Conservation (phyloP, 2,113 vertebrate species). For the Fregata magnificens region DNA sequence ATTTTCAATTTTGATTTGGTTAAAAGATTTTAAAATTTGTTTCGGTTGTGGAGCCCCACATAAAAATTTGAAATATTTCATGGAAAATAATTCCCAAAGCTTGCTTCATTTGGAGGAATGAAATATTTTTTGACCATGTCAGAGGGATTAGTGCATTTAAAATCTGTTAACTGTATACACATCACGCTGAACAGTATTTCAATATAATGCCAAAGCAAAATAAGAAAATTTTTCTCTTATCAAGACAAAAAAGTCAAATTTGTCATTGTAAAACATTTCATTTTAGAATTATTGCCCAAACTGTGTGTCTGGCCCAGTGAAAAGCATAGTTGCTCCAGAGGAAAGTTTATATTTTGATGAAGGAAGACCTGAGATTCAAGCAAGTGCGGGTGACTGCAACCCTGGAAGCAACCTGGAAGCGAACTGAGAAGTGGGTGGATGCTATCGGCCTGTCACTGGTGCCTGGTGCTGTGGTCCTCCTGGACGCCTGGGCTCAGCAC, state of each 20-base stretch:
- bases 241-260: not conserved
- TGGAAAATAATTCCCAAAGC: not conserved
- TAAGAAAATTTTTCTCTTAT: not conserved
- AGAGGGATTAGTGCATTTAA: not conserved
- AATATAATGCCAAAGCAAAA: not conserved
- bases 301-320: not conserved
- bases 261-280: not conserved
- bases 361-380: not conserved
- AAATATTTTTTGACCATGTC: not conserved
- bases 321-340: not conserved
- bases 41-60: not conserved
- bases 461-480: not conserved
- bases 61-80: not conserved
- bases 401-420: not conserved
- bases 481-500: not conserved
- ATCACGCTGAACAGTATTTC: not conserved
- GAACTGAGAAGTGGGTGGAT: not conserved
- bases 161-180: not conserved
- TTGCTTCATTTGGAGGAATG: not conserved
- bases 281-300: not conserved
- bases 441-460: not conserved
- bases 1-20: not conserved
- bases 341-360: not conserved
- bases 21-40: not conserved
- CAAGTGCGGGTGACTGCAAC: not conserved